Evolutionary conservation across 2,888 invertebrate species (phyloP).

Genomic region (Tuta absoluta): DNA sequence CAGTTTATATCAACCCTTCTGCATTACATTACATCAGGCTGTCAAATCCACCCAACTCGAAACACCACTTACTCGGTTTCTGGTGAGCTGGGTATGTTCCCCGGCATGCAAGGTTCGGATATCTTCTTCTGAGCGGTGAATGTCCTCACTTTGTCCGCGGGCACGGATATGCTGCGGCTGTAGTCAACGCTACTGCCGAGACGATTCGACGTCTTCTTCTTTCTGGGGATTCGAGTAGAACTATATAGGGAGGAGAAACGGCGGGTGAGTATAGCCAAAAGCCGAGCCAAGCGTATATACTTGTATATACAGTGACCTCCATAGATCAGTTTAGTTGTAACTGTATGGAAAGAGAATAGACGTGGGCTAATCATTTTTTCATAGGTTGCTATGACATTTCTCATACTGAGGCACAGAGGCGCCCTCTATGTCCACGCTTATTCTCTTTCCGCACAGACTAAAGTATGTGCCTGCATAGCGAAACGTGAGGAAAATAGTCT

Average conservation of each 20-base stretch:
- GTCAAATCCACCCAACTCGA: neutral
- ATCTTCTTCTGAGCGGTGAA: slow-evolving; percentile 68
- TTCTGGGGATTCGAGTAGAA: slow-evolving; percentile 65
- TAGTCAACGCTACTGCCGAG: slow-evolving; percentile 85
- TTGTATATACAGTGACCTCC: neutral
- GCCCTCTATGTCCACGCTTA: no score
- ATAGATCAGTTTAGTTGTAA: no score
- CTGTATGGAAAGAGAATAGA: no score
- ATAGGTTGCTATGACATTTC: no score
- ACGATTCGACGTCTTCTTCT: slow-evolving; percentile 86
- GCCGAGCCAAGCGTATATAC: neutral
- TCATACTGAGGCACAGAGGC: no score
- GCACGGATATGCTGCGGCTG: slow-evolving; percentile 93
- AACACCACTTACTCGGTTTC: slow-evolving; percentile 84
- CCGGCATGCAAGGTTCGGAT: slow-evolving; percentile 79
- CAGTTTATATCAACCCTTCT: no score
- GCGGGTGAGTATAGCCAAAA: slow-evolving; percentile 1
- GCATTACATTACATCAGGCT: no score
- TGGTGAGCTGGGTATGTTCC: slow-evolving; percentile 84
- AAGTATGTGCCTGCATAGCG: no score
- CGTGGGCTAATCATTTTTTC: no score
- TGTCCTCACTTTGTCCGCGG: slow-evolving; percentile 85
- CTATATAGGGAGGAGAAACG: slow-evolving; percentile 5
- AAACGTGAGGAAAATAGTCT: no score
- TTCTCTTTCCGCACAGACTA: no score